phyloP scores from a whole-genome alignment of 2,888 invertebrate genomes.

The Ypsolopha sequella region DNA sequence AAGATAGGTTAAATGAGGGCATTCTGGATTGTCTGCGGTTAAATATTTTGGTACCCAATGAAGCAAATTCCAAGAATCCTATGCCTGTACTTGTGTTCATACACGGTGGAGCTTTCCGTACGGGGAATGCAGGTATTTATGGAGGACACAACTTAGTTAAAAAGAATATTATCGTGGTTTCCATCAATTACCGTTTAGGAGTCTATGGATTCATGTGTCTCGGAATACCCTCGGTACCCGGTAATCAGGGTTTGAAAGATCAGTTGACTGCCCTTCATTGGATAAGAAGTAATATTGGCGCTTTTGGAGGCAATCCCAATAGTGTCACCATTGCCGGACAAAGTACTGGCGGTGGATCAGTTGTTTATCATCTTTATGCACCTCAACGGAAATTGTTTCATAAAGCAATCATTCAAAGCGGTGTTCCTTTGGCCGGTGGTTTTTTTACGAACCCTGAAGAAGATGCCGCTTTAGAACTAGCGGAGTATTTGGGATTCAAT shows the following conservation, averaged over 20 bases:
- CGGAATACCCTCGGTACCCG: conserved; percentile 40
- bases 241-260: conserved; percentile 58
- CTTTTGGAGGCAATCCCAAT: conserved; percentile 57
- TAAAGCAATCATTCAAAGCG: conserved; percentile 51
- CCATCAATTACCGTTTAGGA: conserved; percentile 54
- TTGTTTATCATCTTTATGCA: conserved; percentile 46
- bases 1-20: not conserved
- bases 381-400: conserved; percentile 47
- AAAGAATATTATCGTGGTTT: conserved; percentile 46
- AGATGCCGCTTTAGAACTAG: not conserved
- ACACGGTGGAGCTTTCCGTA: conserved; percentile 38
- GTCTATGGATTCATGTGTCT: conserved; percentile 59
- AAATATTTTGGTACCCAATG: conserved; percentile 7
- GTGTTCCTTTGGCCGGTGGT: conserved; percentile 37
- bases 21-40: conserved; percentile 7
- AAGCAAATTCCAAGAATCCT: conserved; percentile 5
- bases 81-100: conserved; percentile 8
- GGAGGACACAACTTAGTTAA: conserved; percentile 37
- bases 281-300: conserved; percentile 45
- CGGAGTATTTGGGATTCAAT: not conserved
- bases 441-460: not conserved
- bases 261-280: conserved; percentile 48
- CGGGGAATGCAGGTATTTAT: conserved; percentile 36
- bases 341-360: conserved; percentile 49
- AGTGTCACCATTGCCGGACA: conserved; percentile 53